Percentiles rank a stretch among this genome's conserved stretches.
Evolutionary conservation across 2,797 vertebrate species (phyloP).

Genomic region (Scarus forsteni): DNA sequence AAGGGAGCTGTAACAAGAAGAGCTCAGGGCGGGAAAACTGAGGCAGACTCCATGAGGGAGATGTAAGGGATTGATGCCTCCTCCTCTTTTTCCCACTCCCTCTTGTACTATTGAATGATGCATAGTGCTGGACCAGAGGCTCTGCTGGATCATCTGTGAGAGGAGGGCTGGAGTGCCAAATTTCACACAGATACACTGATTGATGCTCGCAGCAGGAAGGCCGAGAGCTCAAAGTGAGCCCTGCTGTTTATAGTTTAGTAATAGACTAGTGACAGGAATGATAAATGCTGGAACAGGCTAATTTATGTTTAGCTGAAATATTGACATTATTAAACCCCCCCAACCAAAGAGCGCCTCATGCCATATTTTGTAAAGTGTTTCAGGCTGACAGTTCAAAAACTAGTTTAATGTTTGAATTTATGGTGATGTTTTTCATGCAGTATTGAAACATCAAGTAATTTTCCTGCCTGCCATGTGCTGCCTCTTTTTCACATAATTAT

Average conservation of each 20-base stretch:
- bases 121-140: constrained; percentile 31
- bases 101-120: constrained; percentile 46
- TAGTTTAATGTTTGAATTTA: too few relatives aligned
- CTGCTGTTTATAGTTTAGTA: constrained; percentile 42
- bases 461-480: too few relatives aligned
- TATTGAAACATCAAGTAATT: too few relatives aligned
- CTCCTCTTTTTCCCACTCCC: constrained; percentile 6
- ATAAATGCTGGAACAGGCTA: constrained; percentile 21
- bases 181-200: constrained; percentile 64
- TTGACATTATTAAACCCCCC: constrained; percentile 10
- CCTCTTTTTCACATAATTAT: too few relatives aligned
- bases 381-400: too few relatives aligned
- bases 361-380: neutral
- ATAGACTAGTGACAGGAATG: constrained; percentile 30
- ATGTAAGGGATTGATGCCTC: constrained; percentile 33
- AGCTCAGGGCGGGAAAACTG: constrained; percentile 49
- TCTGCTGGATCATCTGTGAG: constrained; percentile 38
- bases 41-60: constrained; percentile 36
- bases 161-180: constrained; percentile 48
- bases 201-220: constrained; percentile 45
- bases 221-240: constrained; percentile 19
- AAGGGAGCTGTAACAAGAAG: constrained; percentile 47
- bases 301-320: constrained; percentile 27
- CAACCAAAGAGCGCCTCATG: neutral
- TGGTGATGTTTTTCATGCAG: too few relatives aligned